Evolutionary conservation across 2,888 invertebrate species (phyloP).

Genomic region (Eustalomyia histrio): DNA sequence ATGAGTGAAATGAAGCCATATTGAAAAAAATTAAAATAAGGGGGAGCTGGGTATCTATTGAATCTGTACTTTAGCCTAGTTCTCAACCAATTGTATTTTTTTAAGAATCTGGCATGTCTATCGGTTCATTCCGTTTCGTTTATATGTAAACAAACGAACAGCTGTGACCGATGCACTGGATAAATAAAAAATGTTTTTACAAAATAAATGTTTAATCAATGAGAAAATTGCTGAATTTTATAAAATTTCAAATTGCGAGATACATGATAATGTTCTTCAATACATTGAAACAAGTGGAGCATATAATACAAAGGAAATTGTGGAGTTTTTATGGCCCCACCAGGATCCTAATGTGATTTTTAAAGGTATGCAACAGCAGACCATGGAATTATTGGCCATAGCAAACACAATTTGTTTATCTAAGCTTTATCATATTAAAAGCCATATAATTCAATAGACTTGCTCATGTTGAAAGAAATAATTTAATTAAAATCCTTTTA

Average conservation of each 20-base stretch:
- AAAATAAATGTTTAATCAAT: slow-evolving; percentile 47
- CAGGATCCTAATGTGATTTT: background rate
- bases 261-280: background rate
- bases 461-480: background rate
- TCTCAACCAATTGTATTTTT: background rate
- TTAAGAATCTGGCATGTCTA: slow-evolving; percentile 15
- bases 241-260: background rate
- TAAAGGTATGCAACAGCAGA: slow-evolving; percentile 36
- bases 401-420: background rate
- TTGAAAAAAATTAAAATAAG: too few relatives aligned
- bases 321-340: slow-evolving; percentile 39
- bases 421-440: background rate
- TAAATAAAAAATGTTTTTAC: slow-evolving; percentile 36
- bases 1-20: too few relatives aligned
- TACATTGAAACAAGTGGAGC: slow-evolving; percentile 51
- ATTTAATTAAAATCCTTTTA: slow-evolving; percentile 31
- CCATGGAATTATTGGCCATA: background rate
- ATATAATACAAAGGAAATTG: slow-evolving; percentile 49
- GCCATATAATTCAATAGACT: background rate
- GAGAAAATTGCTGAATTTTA: slow-evolving; percentile 50
- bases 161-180: slow-evolving; percentile 9
- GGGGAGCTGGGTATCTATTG: too few relatives aligned
- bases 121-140: slow-evolving; percentile 3
- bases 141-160: slow-evolving; percentile 29
- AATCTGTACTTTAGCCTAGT: background rate